These are phyloP conservation scores for Merodon equestris DNA, from an alignment of 2,888 invertebrate genomes.

Conservation along the genomic window DNA sequence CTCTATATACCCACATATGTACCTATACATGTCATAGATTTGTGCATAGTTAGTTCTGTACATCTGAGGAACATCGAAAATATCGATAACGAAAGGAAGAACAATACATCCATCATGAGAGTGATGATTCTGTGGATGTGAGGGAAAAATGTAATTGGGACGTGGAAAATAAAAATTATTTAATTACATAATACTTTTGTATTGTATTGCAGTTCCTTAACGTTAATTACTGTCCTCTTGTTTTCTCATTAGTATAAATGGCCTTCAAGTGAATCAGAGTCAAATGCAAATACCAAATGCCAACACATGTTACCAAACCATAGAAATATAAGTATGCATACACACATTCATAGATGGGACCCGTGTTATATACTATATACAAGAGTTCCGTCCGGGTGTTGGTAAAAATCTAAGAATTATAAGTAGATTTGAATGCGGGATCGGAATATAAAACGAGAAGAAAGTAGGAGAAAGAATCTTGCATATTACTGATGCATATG, in stretches of 20 bases:
- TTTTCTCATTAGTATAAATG: background rate
- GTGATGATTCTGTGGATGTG: conserved; percentile 16
- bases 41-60: too few species aligned
- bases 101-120: background rate
- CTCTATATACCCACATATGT: conserved; percentile 25
- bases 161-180: conserved; percentile 58
- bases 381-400: conserved; percentile 18
- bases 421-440: conserved; percentile 44
- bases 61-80: too few species aligned
- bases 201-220: conserved; percentile 26
- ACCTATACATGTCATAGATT: conserved; percentile 3
- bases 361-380: conserved; percentile 27
- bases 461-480: conserved; percentile 1
- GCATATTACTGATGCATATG: conserved; percentile 10
- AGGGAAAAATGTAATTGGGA: conserved; percentile 44
- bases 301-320: background rate
- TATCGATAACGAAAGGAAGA: too few species aligned
- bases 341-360: conserved; percentile 26
- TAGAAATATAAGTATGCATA: too few species aligned
- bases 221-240: conserved; percentile 10
- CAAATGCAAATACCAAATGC: conserved; percentile 24
- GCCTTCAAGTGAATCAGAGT: conserved; percentile 6
- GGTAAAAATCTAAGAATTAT: conserved; percentile 18
- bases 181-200: conserved; percentile 63
- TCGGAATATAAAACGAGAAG: conserved; percentile 56